phyloP scores from a whole-genome alignment of 1,140 invertebrate genomes.

The Leptestheria dahalacensis region DNA sequence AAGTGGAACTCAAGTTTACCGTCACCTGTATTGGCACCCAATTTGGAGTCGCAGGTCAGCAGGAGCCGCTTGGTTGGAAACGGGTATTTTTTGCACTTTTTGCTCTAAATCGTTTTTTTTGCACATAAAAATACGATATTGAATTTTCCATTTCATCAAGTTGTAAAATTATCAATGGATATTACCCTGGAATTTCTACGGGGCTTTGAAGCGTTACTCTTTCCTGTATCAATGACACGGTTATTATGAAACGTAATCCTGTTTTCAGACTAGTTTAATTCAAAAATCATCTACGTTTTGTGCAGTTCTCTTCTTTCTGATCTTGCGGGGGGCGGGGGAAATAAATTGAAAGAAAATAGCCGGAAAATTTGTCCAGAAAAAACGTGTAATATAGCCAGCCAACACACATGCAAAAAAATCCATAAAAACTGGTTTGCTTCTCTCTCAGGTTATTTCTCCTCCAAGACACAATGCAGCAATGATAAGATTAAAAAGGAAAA shows the following conservation, averaged over 20 bases:
- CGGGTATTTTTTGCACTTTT: slow-evolving; percentile 22
- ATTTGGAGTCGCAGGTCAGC: slow-evolving; percentile 42
- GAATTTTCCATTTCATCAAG: background rate
- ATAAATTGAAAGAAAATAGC: background rate
- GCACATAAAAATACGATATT: background rate
- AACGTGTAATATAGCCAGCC: background rate
- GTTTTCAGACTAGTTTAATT: too few relatives aligned
- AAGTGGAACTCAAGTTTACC: background rate
- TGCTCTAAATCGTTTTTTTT: background rate
- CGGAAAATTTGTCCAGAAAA: background rate
- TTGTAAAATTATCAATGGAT: background rate
- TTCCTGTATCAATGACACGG: background rate
- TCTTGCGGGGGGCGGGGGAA: too few relatives aligned
- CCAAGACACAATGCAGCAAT: too few relatives aligned
- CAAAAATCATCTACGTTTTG: too few relatives aligned
- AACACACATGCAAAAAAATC: background rate
- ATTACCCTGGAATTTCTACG: background rate
- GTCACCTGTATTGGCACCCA: slow-evolving; percentile 35
- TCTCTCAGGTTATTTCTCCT: background rate
- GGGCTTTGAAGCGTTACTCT: background rate
- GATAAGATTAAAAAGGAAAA: too few relatives aligned
- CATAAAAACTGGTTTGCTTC: background rate
- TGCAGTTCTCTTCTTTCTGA: too few relatives aligned
- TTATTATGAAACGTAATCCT: too few relatives aligned
- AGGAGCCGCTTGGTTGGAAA: slow-evolving; percentile 39